These are phyloP conservation scores for Anas bahamensis DNA, from an alignment of 2,797 vertebrate species.

Conservation along the genomic window DNA sequence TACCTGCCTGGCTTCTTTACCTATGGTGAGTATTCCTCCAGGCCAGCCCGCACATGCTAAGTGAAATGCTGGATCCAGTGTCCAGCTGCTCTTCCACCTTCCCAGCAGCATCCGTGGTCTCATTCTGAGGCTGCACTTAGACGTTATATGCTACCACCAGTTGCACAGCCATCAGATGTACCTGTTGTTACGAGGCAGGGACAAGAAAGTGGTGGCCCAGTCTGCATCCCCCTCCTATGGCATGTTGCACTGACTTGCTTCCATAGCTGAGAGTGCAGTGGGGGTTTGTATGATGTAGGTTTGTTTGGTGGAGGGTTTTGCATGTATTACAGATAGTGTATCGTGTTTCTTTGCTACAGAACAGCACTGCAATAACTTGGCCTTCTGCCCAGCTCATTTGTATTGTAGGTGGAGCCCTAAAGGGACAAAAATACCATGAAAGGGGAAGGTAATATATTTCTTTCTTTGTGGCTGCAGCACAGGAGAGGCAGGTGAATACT, in stretches of 20 bases:
- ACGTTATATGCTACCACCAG: background rate
- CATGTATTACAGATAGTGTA: background rate
- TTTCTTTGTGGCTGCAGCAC: background rate
- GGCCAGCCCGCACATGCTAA: background rate
- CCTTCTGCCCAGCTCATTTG: background rate
- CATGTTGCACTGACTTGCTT: background rate
- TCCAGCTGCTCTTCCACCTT: background rate
- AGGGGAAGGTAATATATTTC: background rate
- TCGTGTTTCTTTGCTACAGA: background rate
- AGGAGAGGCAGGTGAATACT: background rate
- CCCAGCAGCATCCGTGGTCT: background rate
- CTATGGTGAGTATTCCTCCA: slow-evolving; percentile 81
- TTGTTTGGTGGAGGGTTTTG: background rate
- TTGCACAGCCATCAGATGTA: background rate
- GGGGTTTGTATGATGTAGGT: background rate
- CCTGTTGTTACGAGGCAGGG: background rate
- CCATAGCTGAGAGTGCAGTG: accelerated
- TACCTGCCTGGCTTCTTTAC: slow-evolving; percentile 91
- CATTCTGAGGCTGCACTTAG: background rate
- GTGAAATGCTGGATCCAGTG: background rate
- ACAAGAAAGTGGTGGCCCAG: background rate
- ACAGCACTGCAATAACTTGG: background rate
- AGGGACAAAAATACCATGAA: background rate
- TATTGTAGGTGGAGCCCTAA: background rate
- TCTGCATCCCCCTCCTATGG: accelerated